A percentile compares a stretch with the other conserved stretches of the same genome.
These are phyloP conservation scores for Folsomia manolachei DNA, from an alignment of 2,888 invertebrate species.

Conservation along the genomic window DNA sequence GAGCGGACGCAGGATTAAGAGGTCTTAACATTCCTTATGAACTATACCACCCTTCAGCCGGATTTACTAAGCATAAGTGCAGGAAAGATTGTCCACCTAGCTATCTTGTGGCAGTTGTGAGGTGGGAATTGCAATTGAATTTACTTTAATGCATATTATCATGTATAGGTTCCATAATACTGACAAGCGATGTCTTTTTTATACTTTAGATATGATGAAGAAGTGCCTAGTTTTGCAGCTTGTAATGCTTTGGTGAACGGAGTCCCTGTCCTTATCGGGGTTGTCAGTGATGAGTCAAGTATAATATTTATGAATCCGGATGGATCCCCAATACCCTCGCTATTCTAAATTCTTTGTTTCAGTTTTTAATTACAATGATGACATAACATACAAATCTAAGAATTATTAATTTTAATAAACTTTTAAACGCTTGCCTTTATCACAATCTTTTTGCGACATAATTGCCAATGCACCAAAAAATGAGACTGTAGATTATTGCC, in stretches of 20 bases:
- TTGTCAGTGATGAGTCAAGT: slow-evolving; percentile 33
- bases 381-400: too few species aligned
- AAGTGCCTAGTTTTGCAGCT: slow-evolving; percentile 25
- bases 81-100: slow-evolving; percentile 3
- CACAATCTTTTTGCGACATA: too few species aligned
- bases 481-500: too few species aligned
- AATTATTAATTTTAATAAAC: too few species aligned
- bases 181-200: slow-evolving; percentile 5
- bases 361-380: too few species aligned
- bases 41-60: slow-evolving; percentile 7
- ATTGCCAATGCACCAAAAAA: too few species aligned
- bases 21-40: slow-evolving; percentile 13
- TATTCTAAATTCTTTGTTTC: too few species aligned
- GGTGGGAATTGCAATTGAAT: neutral
- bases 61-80: neutral
- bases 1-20: neutral
- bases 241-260: slow-evolving; percentile 26
- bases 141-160: too few species aligned
- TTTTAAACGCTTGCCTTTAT: too few species aligned
- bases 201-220: slow-evolving; percentile 28
- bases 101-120: slow-evolving; percentile 17
- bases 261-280: slow-evolving; percentile 30
- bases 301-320: slow-evolving; percentile 33
- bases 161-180: slow-evolving; percentile 6
- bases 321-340: slow-evolving; percentile 28